Evolutionary conservation across 2,113 vertebrate species (phyloP).

Genomic region (Turdus rufiventris): DNA sequence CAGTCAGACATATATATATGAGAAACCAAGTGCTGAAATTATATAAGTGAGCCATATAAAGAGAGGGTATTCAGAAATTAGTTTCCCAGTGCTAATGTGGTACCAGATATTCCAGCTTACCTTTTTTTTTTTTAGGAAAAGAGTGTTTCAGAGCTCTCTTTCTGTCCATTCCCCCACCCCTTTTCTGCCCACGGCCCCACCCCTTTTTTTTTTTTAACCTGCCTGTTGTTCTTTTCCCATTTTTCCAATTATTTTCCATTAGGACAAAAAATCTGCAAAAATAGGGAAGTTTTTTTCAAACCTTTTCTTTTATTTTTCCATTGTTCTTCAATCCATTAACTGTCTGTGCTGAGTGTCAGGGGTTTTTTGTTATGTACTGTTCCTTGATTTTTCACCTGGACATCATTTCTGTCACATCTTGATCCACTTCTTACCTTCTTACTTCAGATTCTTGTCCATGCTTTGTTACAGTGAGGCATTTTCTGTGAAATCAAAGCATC

Average conservation of each 20-base stretch:
- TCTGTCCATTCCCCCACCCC: accelerated
- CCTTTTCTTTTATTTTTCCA: background rate
- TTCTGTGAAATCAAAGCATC: background rate
- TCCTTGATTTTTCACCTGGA: background rate
- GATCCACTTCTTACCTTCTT: background rate
- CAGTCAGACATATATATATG: background rate
- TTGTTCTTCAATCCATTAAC: background rate
- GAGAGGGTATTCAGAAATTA: background rate
- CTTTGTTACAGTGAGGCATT: background rate
- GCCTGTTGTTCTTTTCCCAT: background rate
- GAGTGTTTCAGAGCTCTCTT: background rate
- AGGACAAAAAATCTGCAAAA: background rate
- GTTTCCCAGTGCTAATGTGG: background rate
- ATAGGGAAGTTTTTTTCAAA: background rate
- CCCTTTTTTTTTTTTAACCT: background rate
- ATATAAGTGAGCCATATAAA: background rate
- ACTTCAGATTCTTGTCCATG: background rate
- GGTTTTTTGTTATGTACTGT: background rate
- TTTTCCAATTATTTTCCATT: background rate
- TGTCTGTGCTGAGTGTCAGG: background rate
- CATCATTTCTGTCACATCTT: background rate
- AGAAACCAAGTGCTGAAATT: background rate
- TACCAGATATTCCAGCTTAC: background rate
- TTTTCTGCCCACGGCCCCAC: too few species aligned
- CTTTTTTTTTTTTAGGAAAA: background rate